These are phyloP conservation scores for Acanthosepion esculentum DNA, from an alignment of 2,888 invertebrate genomes.

Conservation along the genomic window DNA sequence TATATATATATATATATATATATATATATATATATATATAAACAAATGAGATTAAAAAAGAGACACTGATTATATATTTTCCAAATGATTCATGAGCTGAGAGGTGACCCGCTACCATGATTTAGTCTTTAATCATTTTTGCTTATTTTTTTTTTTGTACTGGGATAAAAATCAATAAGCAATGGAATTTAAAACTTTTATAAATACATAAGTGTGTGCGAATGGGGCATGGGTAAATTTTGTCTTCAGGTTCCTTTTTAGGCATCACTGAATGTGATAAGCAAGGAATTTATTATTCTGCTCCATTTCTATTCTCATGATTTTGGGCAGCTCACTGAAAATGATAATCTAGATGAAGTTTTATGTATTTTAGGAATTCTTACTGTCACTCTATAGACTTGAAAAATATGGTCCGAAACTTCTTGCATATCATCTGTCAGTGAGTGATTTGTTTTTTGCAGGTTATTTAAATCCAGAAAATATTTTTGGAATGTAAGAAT, in stretches of 20 bases:
- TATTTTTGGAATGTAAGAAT: no score
- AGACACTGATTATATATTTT: background rate
- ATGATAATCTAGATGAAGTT: background rate
- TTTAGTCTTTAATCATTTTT: slow-evolving; percentile 22
- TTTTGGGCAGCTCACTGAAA: background rate
- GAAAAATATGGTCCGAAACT: no score
- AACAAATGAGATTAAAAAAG: background rate
- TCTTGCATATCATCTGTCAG: no score
- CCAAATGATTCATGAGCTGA: background rate
- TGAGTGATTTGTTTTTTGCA: no score
- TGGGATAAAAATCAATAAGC: background rate
- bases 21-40: no score
- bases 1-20: background rate
- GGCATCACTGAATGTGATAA: background rate
- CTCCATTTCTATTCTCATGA: background rate
- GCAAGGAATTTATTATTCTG: background rate
- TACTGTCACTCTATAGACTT: no score
- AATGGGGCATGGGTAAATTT: no score
- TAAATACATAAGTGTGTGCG: background rate
- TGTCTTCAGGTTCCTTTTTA: background rate
- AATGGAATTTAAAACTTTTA: background rate
- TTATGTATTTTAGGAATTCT: background rate
- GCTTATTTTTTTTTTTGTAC: background rate
- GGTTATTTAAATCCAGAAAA: no score
- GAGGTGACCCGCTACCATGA: background rate